Percentiles rank a stretch among this genome's conserved stretches.
Conservation (phyloP, 2,797 vertebrate genomes). For the Falco concolor region DNA sequence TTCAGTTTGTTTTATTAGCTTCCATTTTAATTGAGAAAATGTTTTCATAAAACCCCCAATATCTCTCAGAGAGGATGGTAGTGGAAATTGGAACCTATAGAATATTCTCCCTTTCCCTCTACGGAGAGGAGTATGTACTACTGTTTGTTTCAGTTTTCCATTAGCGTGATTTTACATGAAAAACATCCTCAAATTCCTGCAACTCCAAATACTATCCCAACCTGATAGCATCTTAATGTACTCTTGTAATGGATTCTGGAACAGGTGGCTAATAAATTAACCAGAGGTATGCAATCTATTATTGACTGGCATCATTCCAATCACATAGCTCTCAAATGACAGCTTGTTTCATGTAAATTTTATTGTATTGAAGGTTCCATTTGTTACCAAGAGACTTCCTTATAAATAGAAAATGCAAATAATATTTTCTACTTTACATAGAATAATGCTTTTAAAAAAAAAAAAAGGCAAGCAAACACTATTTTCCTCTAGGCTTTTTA, state of each 20-base stretch:
- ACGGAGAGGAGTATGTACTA: not conserved
- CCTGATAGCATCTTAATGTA: conserved; percentile 52
- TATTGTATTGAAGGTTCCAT: conserved; percentile 37
- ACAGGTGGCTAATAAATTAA: conserved; percentile 74
- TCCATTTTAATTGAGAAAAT: not conserved
- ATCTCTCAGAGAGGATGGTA: not conserved
- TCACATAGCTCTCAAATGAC: conserved; percentile 25
- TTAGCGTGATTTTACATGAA: conserved; percentile 18
- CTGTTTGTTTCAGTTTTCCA: not conserved
- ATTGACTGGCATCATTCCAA: conserved; percentile 52
- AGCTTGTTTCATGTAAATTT: conserved; percentile 58
- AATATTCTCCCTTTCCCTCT: not conserved
- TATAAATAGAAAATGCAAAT: conserved; percentile 47
- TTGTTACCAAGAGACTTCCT: conserved; percentile 35
- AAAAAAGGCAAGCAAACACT: not conserved
- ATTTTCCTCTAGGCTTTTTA: not conserved
- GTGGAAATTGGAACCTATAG: not conserved
- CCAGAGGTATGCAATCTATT: conserved; percentile 65
- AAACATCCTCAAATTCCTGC: not conserved
- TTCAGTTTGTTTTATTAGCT: not conserved
- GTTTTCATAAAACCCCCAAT: not conserved
- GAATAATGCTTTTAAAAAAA: not conserved
- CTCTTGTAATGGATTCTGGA: conserved; percentile 51
- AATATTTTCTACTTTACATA: conserved; percentile 2
- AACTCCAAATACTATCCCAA: conserved; percentile 5